phyloP scores from a whole-genome alignment of 1,140 invertebrate species.

The Aphaenogaster floridana region DNA sequence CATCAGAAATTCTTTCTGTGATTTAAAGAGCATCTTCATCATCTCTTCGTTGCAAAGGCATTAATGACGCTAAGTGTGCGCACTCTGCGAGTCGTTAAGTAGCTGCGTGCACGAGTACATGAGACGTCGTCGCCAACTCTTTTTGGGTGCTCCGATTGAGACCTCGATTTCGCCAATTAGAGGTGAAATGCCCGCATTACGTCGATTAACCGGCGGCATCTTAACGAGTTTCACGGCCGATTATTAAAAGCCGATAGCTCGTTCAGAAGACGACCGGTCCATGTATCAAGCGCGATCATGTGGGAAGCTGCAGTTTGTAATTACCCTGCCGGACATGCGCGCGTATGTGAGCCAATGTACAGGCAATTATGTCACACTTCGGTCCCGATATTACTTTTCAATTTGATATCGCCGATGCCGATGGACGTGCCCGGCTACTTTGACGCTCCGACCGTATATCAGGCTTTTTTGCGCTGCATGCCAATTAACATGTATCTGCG shows the following conservation, averaged over 20 bases:
- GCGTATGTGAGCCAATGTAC: conserved; percentile 49
- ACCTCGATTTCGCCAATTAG: conserved; percentile 76
- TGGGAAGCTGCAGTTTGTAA: conserved; percentile 65
- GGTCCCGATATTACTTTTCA: conserved; percentile 76
- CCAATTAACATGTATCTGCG: conserved; percentile 67
- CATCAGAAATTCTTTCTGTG: neutral
- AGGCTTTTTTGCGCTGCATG: neutral
- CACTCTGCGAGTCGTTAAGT: conserved; percentile 20
- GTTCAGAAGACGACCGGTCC: conserved; percentile 19
- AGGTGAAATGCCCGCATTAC: conserved; percentile 71
- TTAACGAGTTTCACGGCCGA: conserved; percentile 77
- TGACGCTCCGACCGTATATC: neutral
- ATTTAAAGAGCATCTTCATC: conserved; percentile 21
- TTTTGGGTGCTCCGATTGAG: conserved; percentile 67
- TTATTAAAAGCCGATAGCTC: conserved; percentile 77
- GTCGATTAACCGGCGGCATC: conserved; percentile 67
- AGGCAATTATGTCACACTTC: conserved; percentile 75
- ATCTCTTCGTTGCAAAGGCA: neutral
- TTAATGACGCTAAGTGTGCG: conserved; percentile 17
- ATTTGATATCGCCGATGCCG: conserved; percentile 64
- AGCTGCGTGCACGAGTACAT: neutral
- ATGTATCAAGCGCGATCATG: neutral
- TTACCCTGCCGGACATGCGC: conserved; percentile 70
- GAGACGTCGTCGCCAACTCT: conserved; percentile 1
- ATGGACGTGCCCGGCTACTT: neutral